phyloP scores from a whole-genome alignment of 2,888 invertebrate species.

The Achlya flavicornis region DNA sequence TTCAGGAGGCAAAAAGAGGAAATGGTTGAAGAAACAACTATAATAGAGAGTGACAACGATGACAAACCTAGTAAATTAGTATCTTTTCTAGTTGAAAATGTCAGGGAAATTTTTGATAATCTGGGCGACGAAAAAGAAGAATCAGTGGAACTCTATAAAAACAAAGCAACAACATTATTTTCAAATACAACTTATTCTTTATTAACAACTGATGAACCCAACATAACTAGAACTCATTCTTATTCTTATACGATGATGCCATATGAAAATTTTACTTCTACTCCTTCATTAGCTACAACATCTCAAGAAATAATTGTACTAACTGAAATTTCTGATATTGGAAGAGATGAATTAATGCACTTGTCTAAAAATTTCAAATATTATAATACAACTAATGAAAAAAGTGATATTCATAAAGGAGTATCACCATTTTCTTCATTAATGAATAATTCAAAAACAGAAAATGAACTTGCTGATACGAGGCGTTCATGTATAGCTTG shows the following conservation, averaged over 20 bases:
- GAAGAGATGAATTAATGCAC: conserved; percentile 32
- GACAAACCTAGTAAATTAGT: conserved; percentile 50
- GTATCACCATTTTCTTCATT: background rate
- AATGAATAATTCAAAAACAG: conserved; percentile 21
- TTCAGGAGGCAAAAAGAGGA: conserved; percentile 61
- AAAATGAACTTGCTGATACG: conserved; percentile 21
- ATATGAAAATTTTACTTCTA: conserved; percentile 41
- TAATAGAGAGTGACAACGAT: conserved; percentile 31
- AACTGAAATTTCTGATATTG: conserved; percentile 23
- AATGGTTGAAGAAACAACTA: conserved; percentile 34
- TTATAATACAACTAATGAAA: conserved; percentile 35
- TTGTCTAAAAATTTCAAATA: conserved; percentile 38
- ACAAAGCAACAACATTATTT: conserved; percentile 16
- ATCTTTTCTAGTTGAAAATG: conserved; percentile 60
- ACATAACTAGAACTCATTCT: conserved; percentile 27
- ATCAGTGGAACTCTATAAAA: conserved; percentile 21
- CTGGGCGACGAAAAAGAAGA: conserved; percentile 32
- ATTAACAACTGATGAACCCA: conserved; percentile 23
- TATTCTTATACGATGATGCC: conserved; percentile 26
- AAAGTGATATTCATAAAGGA: conserved; percentile 14
- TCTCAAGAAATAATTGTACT: conserved; percentile 22
- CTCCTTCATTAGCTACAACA: conserved; percentile 36
- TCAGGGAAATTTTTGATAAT: conserved; percentile 59
- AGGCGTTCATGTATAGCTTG: conserved; percentile 62
- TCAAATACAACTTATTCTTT: conserved; percentile 17